phyloP scores from a whole-genome alignment of 2,113 vertebrate species.

The Lasiurus borealis region DNA sequence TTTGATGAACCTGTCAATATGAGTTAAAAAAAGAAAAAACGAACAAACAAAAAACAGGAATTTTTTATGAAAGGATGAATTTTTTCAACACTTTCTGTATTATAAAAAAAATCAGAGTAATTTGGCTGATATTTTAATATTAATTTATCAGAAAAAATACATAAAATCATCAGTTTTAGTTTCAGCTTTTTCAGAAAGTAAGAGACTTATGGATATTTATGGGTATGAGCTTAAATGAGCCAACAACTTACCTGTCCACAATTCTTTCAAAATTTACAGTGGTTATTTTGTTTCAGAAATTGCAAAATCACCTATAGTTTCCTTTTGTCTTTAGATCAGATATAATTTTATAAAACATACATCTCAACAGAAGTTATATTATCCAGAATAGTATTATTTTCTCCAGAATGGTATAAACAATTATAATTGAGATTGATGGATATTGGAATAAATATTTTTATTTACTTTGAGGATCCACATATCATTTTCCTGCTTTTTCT shows the following conservation, averaged over 20 bases:
- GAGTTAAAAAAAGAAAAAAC: not conserved
- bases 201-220: slow-evolving; percentile 55
- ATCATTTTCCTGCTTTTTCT: slow-evolving; percentile 12
- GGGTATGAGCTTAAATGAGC: not conserved
- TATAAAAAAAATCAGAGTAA: not conserved
- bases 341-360: slow-evolving; percentile 46
- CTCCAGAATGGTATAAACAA: not conserved
- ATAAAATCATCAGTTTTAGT: not conserved
- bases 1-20: not conserved
- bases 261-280: not conserved
- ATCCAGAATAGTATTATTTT: not conserved
- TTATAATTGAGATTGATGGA: slow-evolving; percentile 29
- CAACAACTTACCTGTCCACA: not conserved
- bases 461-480: not conserved
- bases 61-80: not conserved
- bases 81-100: not conserved
- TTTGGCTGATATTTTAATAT: not conserved
- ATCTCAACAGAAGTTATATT: slow-evolving; percentile 19
- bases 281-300: slow-evolving; percentile 3
- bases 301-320: slow-evolving; percentile 17
- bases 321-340: slow-evolving; percentile 43
- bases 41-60: not conserved
- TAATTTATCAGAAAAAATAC: not conserved
- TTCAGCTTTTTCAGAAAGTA: not conserved
- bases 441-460: not conserved